Percentiles rank a stretch among this genome's conserved stretches.
phyloP scores from a whole-genome alignment of 2,113 vertebrate species.

The Cheilinus undulatus region DNA sequence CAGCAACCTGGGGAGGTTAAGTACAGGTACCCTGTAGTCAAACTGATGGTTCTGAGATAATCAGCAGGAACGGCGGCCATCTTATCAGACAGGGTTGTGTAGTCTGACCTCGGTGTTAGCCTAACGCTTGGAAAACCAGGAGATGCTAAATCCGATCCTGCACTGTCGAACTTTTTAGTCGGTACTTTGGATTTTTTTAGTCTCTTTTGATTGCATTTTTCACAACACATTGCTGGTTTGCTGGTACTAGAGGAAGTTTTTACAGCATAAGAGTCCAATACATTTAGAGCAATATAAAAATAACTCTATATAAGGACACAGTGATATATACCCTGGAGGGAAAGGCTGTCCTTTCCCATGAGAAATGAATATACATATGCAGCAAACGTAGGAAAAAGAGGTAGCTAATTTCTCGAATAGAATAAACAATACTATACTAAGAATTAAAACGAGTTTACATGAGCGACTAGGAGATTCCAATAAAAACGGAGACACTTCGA shows the following conservation, averaged over 20 bases:
- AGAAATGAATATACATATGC: slow-evolving; percentile 35
- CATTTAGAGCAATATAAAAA: slow-evolving; percentile 31
- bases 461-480: slow-evolving; percentile 31
- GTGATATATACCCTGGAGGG: slow-evolving; percentile 36
- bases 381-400: slow-evolving; percentile 46
- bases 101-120: too few species aligned
- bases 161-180: too few species aligned
- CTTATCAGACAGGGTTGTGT: too few species aligned
- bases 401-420: slow-evolving; percentile 64
- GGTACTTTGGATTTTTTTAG: too few species aligned
- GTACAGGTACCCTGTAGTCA: too few species aligned
- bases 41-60: too few species aligned
- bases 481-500: slow-evolving; percentile 25
- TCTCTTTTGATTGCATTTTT: too few species aligned
- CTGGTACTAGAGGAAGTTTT: neutral
- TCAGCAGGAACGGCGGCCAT: too few species aligned
- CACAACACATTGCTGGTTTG: neutral
- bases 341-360: neutral
- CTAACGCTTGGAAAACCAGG: slow-evolving; percentile 1
- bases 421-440: slow-evolving; percentile 46
- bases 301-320: slow-evolving; percentile 17
- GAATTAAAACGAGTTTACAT: slow-evolving; percentile 38
- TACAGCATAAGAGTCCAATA: slow-evolving; percentile 13
- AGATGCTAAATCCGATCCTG: too few species aligned
- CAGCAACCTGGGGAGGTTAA: too few species aligned